These are phyloP conservation scores for Picathartes gymnocephalus DNA, from an alignment of 2,113 vertebrate species.

Conservation along the genomic window DNA sequence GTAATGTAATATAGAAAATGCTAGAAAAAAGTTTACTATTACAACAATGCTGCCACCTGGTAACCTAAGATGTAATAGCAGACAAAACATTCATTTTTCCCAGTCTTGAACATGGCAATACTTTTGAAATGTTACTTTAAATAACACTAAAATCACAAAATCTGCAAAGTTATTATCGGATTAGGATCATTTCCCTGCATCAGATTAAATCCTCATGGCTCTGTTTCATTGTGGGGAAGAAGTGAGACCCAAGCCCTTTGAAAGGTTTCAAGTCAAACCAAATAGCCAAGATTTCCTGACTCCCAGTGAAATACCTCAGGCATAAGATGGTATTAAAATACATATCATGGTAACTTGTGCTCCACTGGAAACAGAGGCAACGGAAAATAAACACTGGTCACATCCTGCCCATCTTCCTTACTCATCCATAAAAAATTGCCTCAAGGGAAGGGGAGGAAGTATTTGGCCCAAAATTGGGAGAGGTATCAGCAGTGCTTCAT, in stretches of 20 bases:
- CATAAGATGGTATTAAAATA: not conserved
- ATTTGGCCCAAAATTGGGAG: not conserved
- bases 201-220: not conserved
- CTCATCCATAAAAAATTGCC: not conserved
- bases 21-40: not conserved
- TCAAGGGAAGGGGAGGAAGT: not conserved
- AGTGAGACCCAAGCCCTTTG: not conserved
- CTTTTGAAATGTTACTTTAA: not conserved
- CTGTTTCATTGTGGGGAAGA: not conserved
- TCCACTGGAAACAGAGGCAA: not conserved
- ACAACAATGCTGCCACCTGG: conserved; percentile 58
- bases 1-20: not conserved
- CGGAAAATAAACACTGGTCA: not conserved
- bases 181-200: not conserved
- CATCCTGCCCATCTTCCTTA: not conserved
- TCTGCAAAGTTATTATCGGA: not conserved
- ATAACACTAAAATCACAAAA: not conserved
- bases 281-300: not conserved
- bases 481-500: not conserved
- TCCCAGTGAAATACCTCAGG: not conserved
- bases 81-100: not conserved
- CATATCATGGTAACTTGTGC: not conserved
- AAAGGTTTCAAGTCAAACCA: not conserved
- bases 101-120: not conserved
- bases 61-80: conserved; percentile 21